Base-by-base conservation (phyloP, 1,140 invertebrate genomes). In the Augochlora pura region DNA sequence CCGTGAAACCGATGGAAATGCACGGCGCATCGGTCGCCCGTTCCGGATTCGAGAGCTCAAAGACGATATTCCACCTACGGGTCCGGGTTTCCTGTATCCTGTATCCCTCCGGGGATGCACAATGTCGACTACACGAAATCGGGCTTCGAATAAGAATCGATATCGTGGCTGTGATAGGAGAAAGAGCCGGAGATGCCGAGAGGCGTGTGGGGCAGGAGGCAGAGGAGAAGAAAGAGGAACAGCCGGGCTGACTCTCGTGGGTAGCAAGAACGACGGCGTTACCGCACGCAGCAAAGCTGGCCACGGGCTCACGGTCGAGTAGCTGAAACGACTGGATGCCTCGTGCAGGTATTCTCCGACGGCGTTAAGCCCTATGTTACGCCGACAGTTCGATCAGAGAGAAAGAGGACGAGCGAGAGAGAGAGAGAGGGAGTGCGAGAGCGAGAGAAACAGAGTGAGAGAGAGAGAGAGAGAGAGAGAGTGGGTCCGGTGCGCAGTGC, bases 321-420 rank as follows among this genome's bases (percentile, higher is more conserved):
- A 73, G 57, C 32, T 76, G 52, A 66, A 67, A 60, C 74, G 68
- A 82, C 42, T 59, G 79, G 63, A 81, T 77, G 70, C 69, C 81
- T 70, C 60, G 46, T 42, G 67, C 62, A 72, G 62, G 71, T 60
- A 60, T 63, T 70, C 54, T 66, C 60, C 32, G 54, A 38, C 62
- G 69, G 67, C 21, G 75, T 85, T 79, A 81, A 80, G 77, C 63
- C 42, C 54, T 71, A 60, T 54, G 72, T 77, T 77, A 81, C 42
- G 67, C 42, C 54, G 69, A 77, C 57, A 59, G 54, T 70, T 57
- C 65, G 73, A 85, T 85, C 83, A 59, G 23, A 12, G 16, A 18
- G 16, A 5, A 21, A 52, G 42, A 46, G 42, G 42, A 12, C 8
- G 12, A 46, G 42, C 2, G 42, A 12, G 42, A 12, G 12, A 2